Percentiles rank a stretch among this genome's conserved stretches.
phyloP scores from a whole-genome alignment of 1,140 invertebrate genomes.

The Plodia interpunctella region DNA sequence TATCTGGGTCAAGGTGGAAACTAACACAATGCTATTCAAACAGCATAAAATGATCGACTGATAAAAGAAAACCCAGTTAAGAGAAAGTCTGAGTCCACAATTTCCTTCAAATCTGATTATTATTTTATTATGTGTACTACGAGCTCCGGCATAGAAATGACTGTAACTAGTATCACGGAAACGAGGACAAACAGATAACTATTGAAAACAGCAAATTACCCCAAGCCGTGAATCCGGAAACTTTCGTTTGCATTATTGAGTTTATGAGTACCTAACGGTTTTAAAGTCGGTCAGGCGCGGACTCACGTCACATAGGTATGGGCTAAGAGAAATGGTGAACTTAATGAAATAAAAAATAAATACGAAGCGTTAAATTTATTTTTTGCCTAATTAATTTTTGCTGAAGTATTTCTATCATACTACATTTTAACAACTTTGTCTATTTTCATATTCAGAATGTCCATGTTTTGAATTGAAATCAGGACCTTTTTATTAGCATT shows the following conservation, averaged over 20 bases:
- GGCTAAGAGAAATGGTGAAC: not conserved
- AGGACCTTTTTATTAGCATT: too few species aligned
- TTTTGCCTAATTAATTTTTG: too few species aligned
- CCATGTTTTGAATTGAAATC: too few species aligned
- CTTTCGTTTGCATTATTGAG: constrained; percentile 17
- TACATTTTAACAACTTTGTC: too few species aligned
- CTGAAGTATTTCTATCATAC: too few species aligned
- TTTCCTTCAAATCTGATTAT: not conserved
- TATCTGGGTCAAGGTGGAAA: too few species aligned
- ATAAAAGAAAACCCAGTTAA: constrained; percentile 1
- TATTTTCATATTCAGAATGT: too few species aligned
- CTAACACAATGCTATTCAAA: too few species aligned
- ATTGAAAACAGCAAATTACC: constrained; percentile 21
- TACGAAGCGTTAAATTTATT: too few species aligned
- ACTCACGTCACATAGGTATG: not conserved
- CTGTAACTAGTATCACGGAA: constrained; percentile 10
- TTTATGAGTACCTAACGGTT: constrained; percentile 4
- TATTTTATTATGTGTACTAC: constrained; percentile 1
- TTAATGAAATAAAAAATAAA: too few species aligned
- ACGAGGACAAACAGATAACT: constrained; percentile 17
- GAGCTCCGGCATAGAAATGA: constrained; percentile 2
- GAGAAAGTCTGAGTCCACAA: not conserved
- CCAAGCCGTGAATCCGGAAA: constrained; percentile 16
- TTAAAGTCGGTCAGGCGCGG: not conserved
- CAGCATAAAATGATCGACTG: not conserved